Conservation (phyloP, 1,140 invertebrate species). For the Rhizoglyphus robini region DNA sequence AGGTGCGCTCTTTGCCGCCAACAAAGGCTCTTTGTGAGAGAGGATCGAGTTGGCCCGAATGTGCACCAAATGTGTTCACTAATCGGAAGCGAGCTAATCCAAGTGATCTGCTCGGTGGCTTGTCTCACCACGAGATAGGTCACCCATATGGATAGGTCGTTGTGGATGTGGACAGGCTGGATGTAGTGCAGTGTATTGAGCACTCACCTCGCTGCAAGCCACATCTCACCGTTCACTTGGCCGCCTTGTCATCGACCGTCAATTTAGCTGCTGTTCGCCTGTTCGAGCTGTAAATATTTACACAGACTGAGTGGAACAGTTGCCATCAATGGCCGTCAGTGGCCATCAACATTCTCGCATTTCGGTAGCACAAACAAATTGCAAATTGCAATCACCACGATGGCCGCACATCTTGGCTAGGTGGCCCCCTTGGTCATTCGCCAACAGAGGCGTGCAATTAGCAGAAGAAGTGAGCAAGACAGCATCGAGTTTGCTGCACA, state of each 20-base stretch:
- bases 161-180: no score
- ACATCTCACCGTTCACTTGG: no score
- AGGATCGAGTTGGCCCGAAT: no score
- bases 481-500: not conserved
- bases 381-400: constrained; percentile 13
- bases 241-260: constrained; percentile 7
- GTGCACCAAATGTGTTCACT: not conserved
- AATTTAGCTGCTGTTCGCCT: not conserved
- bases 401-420: not conserved
- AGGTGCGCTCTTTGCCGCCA: no score
- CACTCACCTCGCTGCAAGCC: no score
- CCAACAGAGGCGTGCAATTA: not conserved
- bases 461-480: not conserved
- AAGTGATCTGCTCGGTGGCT: not conserved
- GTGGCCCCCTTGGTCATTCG: not conserved
- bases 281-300: constrained; percentile 1
- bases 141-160: no score
- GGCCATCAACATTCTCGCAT: constrained; percentile 10
- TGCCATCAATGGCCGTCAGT: no score
- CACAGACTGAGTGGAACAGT: no score
- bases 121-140: no score
- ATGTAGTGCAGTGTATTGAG: no score
- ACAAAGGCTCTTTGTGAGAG: no score
- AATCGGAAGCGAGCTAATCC: not conserved
- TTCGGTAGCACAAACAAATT: constrained; percentile 14